Base-by-base conservation (phyloP, 2,888 invertebrate genomes). In the Coelopa pilipes region DNA sequence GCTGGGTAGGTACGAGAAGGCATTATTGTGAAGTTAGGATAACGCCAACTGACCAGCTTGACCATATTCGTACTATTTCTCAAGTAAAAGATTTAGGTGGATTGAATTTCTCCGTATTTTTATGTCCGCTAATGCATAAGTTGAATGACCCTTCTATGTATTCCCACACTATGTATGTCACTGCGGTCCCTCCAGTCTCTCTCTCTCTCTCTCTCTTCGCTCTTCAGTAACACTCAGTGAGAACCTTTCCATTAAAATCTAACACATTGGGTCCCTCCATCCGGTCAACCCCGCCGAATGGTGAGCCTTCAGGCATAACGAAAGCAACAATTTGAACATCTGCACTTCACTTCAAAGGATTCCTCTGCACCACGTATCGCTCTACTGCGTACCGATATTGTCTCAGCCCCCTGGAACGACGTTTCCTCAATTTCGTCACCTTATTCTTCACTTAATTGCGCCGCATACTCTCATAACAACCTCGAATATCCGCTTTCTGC, bases 361-460 rank as follows among this genome's bases (percentile, higher is more conserved):
- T 17, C 45, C 34, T 34, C 34, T 34, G 34, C 34, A 34, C 34
- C 34, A 34, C 34, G 34, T 4, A 47, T 50, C 65, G 49, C 65
- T 65, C 49, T 15, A 19, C 49, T 65, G 66, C 66, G 50, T 66
- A 50, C 50, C 66, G 62, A 34, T 34, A 62, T 34, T n/a, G 0
- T 24, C 60, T 9, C 15, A 15, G 21, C 19, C 34, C 34, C 34
- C 62, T 24, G 19, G 5, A 12, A 24, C n/a, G 34, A n/a, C 15
- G 55, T 63, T 70, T 17, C 49, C 21, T 70, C 62, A 70, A 70
- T 70, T 49, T 70, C 45, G 50, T 70, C 70, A 70, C 63, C 62
- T 70, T 60, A 19, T 17, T 53, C 50, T 70, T 53, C 10, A 17
- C 19, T 50, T 69, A 21, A 69, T 59, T 69, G 69, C 69, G 59